Percentiles rank a stretch among this genome's conserved stretches.
Conservation (phyloP, 2,113 vertebrate genomes). For the Brachypteracias leptosomus region DNA sequence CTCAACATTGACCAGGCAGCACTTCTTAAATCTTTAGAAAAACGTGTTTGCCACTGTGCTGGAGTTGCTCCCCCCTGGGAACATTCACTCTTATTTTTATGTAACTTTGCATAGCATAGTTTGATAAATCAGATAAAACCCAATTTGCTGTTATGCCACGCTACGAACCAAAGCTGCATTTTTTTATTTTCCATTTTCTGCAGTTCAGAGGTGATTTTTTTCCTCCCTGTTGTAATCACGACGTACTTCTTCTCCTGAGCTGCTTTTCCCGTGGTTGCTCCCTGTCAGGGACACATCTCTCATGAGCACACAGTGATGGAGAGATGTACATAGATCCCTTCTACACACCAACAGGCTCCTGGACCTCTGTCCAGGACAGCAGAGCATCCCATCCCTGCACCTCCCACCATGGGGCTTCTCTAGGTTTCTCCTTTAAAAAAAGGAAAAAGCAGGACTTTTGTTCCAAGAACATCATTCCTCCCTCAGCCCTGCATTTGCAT, state of each 20-base stretch:
- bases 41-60: not conserved
- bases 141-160: not conserved
- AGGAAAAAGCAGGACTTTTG: not conserved
- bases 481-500: not conserved
- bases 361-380: too few species aligned
- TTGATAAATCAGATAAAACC: not conserved
- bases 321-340: not conserved
- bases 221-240: not conserved
- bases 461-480: not conserved
- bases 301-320: not conserved
- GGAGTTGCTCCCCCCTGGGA: not conserved
- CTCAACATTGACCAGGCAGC: not conserved
- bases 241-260: not conserved
- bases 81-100: not conserved
- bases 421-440: not conserved
- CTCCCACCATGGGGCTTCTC: too few species aligned
- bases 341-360: not conserved
- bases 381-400: too few species aligned
- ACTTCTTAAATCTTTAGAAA: not conserved
- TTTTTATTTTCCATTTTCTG: slow-evolving; percentile 23
- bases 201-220: slow-evolving; percentile 36
- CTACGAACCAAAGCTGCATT: not conserved
- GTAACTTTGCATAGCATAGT: not conserved
- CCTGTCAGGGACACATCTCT: not conserved
- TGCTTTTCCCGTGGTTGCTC: not conserved